Evolutionary conservation across 2,113 vertebrate genomes (phyloP).

Genomic region (Capricornis sumatraensis): DNA sequence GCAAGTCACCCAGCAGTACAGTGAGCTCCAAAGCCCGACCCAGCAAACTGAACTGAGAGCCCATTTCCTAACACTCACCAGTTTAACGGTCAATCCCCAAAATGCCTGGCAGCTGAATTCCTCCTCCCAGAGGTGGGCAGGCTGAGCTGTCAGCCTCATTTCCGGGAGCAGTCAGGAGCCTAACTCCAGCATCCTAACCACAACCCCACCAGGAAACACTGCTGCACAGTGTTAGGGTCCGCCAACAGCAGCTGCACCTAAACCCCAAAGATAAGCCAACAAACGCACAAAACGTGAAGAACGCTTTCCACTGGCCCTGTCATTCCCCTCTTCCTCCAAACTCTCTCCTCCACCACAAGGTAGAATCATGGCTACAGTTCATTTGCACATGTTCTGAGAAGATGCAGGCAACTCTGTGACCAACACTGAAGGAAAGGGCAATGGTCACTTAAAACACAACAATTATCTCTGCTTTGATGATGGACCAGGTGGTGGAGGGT

Average conservation of each 20-base stretch:
- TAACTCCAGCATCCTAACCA: background rate
- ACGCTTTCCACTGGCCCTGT: background rate
- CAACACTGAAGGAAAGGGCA: background rate
- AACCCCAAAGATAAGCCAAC: background rate
- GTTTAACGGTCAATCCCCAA: fast-evolving
- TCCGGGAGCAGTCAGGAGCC: background rate
- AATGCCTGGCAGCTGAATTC: fast-evolving
- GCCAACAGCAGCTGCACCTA: background rate
- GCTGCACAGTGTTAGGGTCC: background rate
- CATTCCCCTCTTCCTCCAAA: background rate
- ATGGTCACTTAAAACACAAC: fast-evolving
- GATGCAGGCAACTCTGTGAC: background rate
- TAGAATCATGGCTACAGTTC: background rate
- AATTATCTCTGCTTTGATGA: background rate
- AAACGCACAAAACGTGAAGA: background rate
- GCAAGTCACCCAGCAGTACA: fast-evolving
- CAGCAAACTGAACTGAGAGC: fast-evolving
- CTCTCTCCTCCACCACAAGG: background rate
- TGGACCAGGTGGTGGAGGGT: background rate
- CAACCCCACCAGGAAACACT: background rate
- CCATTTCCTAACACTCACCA: no score
- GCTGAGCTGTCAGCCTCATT: background rate
- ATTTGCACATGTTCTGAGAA: no score
- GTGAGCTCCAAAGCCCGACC: background rate
- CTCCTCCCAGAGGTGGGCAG: background rate